Base-by-base conservation (phyloP, 1,140 invertebrate species). In the Zaprionus vittiger region DNA sequence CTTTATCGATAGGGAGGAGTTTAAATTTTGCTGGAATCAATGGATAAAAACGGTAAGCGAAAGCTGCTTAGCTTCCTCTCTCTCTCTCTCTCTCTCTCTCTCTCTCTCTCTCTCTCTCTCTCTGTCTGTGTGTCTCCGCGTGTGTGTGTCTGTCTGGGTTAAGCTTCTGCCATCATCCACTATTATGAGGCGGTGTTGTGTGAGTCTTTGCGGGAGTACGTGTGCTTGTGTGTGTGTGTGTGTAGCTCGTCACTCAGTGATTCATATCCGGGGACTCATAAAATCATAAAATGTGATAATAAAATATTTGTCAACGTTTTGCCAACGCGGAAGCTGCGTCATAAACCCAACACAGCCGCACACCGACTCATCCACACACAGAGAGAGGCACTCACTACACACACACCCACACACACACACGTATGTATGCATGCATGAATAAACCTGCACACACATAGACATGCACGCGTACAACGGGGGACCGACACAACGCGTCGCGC, bases 1-100 rank as follows among this genome's bases (percentile, higher is more conserved):
- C 3, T 95, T 94, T 81, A 96, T 98, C 44, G 96, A 97, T 91
- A 95, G 95, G 63, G 96, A 97, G 80, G 97, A 98, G 93, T 98
- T 98, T 92, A 94, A 94, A 41, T 95, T 95, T 90, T 96, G 96
- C 83, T 97, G 96, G 96, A 96, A 97, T 93, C 95, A 95, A 83
- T 97, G 96, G 96, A 97, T 97, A 73, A 97, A 97, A 95, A 95
- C 95, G 79, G 95, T 96, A 90, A 94, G 94, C 44, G 68, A 52
- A 52, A 52, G 17, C 47, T 52, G 47, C 47, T 24, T 24, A 62
- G 34, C 38, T 57, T 26, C 57, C 54, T 38, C 47, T 44, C 7
- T 52, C 26, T 26, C 5, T 12, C n/a, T 52, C n/a, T 28, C 17
- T 44, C 11, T 15, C 4, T 41, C 12, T 28, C 20, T 28, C 26